Percentiles rank a stretch among this genome's conserved stretches.
Conservation (phyloP, 2,113 vertebrate species). For the Galbula dea region DNA sequence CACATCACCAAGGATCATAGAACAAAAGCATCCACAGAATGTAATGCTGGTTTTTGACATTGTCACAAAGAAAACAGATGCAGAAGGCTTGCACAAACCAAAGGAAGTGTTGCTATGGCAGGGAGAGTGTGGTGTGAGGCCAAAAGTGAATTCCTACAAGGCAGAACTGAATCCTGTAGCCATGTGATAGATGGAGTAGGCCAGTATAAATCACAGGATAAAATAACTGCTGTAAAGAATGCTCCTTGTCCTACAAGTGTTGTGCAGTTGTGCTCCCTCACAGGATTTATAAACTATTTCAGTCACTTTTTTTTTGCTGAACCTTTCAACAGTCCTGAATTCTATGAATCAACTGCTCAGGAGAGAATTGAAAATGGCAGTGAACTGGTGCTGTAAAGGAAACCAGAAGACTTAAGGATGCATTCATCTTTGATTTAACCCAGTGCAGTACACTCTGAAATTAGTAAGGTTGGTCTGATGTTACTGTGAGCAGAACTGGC, state of each 20-base stretch:
- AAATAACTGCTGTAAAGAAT: slow-evolving; percentile 22
- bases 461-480: not conserved
- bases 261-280: slow-evolving; percentile 16
- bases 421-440: not conserved
- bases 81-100: not conserved
- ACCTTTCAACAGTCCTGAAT: slow-evolving; percentile 29
- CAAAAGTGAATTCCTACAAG: slow-evolving; percentile 25
- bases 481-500: not conserved
- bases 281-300: slow-evolving; percentile 56
- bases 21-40: not conserved
- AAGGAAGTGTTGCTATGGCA: not conserved
- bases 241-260: slow-evolving; percentile 20
- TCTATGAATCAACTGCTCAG: not conserved
- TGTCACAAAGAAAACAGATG: not conserved
- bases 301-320: not conserved
- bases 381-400: not conserved
- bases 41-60: not conserved
- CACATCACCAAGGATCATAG: not conserved
- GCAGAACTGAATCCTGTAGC: not conserved
- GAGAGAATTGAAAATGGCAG: slow-evolving; percentile 23
- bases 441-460: not conserved
- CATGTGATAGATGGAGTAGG: slow-evolving; percentile 12
- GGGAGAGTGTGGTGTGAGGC: not conserved
- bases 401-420: not conserved
- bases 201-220: slow-evolving; percentile 44